Evolutionary conservation across 2,888 invertebrate species (phyloP), one percentile per base, ranked within the genome.

Genomic region (Oscheius sp.): DNA sequence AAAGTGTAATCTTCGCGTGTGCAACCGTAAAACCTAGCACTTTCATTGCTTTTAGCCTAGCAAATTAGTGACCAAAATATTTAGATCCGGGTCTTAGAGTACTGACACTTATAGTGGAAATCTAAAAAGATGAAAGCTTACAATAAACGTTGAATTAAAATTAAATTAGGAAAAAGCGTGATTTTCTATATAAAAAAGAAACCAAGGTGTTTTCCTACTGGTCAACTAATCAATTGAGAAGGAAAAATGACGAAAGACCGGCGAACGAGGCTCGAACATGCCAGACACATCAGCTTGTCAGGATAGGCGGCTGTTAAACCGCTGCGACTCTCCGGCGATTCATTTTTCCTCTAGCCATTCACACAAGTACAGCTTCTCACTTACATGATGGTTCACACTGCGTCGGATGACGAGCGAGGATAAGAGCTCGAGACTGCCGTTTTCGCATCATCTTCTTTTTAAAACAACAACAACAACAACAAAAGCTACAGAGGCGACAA

Each of bases 251-350:
- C 22, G 62, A 28, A 30, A 24, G 22, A 9, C 24, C 14, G 47
- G 14, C 8, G 47, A 47, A 47, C 47, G 47, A 47, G 47, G 24
- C 47, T 28, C 4, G 44, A 59, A 59, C 59, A 59, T 44, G 59
- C 59, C 59, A 59, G 59, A 59, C n/a, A n/a, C 59, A 59, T 59
- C 59, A 59, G 41, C 44, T 59, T 59, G 59, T 59, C 59, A 59
- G 28, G 44, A 26, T 24, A 59, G 59, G 41, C 59, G 44, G 59
- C 59, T 59, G 59, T 59, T 59, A 59, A 59, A 59, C 41, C 59
- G 59, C 41, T 36, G 14, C 54, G 44, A n/a, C 41, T 44, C 38
- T 38, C 20, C 17, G 26, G 44, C 59, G 59, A 59, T 44, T 44
- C 59, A 44, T 59, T 59, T 59, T 41, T 59, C 41, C 12, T 20